Evolutionary conservation across 2,888 invertebrate genomes (phyloP).

Genomic region (Dasypogon diadema): DNA sequence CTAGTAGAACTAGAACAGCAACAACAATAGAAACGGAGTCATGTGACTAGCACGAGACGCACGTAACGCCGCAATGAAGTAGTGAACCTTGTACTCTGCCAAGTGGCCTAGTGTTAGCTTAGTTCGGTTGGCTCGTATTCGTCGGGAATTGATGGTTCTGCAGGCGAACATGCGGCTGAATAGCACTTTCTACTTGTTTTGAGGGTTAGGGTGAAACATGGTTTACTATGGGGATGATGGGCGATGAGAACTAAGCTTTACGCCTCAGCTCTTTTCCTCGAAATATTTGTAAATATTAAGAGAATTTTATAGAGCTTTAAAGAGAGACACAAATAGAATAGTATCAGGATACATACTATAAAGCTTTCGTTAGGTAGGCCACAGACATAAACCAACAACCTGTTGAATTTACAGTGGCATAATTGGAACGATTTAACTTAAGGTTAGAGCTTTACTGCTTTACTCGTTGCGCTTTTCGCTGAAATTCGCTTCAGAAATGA

Average conservation of each 20-base stretch:
- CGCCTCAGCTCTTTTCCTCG: neutral
- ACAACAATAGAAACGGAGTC: conserved; percentile 54
- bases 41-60: conserved; percentile 67
- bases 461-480: no score
- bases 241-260: conserved; percentile 19
- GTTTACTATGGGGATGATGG: conserved; percentile 4
- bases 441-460: no score
- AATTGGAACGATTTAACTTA: no score
- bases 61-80: conserved; percentile 69
- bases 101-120: conserved; percentile 41
- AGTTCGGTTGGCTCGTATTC: conserved; percentile 30
- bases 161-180: conserved; percentile 54
- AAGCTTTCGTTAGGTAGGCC: no score
- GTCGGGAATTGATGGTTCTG: conserved; percentile 55
- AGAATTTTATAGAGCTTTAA: conserved; percentile 25
- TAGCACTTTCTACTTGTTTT: conserved; percentile 25
- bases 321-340: neutral
- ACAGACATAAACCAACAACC: no score
- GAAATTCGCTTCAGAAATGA: no score
- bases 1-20: conserved; percentile 56
- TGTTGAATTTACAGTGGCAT: no score
- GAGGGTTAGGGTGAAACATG: conserved; percentile 21
- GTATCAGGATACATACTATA: no score
- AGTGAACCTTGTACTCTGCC: conserved; percentile 59
- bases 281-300: neutral